phyloP scores from a whole-genome alignment of 2,888 invertebrate genomes.

The Furcula furcula region DNA sequence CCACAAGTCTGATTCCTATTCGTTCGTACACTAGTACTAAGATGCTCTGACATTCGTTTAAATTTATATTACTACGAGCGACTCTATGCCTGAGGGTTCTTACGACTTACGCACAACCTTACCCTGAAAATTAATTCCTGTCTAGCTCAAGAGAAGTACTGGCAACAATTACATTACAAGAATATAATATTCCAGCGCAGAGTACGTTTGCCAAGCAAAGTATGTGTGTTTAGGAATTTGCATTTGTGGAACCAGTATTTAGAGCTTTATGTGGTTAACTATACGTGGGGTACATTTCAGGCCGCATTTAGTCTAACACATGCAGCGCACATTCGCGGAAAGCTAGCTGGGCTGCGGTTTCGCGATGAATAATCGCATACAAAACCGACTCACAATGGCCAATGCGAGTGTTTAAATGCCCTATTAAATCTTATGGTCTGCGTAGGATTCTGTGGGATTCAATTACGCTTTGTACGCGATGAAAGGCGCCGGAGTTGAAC shows the following conservation, averaged over 20 bases:
- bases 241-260: conserved; percentile 36
- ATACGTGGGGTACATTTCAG: conserved; percentile 52
- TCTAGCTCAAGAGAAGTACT: conserved; percentile 31
- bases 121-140: conserved; percentile 43
- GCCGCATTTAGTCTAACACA: conserved; percentile 60
- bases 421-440: conserved; percentile 80
- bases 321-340: conserved; percentile 62
- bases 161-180: conserved; percentile 34
- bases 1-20: conserved; percentile 49
- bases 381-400: conserved; percentile 77
- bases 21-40: conserved; percentile 49
- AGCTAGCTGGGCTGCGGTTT: conserved; percentile 66
- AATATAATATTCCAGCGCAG: conserved; percentile 27
- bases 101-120: conserved; percentile 42
- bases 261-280: conserved; percentile 47
- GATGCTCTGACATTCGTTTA: conserved; percentile 50
- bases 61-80: conserved; percentile 49
- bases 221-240: conserved; percentile 36
- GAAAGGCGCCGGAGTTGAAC: conserved; percentile 75
- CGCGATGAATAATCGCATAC: conserved; percentile 77
- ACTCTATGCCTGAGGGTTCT: conserved; percentile 40
- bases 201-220: conserved; percentile 23
- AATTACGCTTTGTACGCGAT: conserved; percentile 80
- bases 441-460: conserved; percentile 81
- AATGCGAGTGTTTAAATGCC: conserved; percentile 81